Evolutionary conservation across 2,888 invertebrate genomes (phyloP).

Genomic region (Ochropleura plecta): DNA sequence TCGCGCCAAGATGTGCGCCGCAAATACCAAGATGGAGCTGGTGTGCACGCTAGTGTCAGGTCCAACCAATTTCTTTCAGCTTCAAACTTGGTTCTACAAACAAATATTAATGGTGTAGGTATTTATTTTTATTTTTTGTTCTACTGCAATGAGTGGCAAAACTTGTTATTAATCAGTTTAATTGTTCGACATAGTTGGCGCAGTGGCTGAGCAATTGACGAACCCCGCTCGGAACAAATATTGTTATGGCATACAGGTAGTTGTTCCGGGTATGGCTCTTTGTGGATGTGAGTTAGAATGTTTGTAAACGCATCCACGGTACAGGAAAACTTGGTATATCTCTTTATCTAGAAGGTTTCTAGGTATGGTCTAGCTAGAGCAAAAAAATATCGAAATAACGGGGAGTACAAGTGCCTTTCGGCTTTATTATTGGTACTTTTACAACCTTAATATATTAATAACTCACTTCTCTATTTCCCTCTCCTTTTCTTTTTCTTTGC

Average conservation of each 20-base stretch:
- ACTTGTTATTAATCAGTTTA: background rate
- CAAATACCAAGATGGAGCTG: constrained; percentile 84
- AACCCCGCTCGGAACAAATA: too few relatives aligned
- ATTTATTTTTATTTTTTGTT: background rate
- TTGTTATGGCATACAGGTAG: too few relatives aligned
- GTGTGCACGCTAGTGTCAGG: constrained; percentile 76
- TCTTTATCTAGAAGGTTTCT: too few relatives aligned
- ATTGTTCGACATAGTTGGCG: background rate
- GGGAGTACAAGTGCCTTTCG: too few relatives aligned
- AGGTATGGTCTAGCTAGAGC: too few relatives aligned
- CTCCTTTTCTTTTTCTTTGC: constrained; percentile 77
- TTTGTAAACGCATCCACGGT: too few relatives aligned
- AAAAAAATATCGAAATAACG: too few relatives aligned
- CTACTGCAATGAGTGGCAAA: background rate
- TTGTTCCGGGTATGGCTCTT: too few relatives aligned
- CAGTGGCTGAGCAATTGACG: too few relatives aligned
- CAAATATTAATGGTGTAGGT: background rate
- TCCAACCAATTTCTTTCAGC: constrained; percentile 76
- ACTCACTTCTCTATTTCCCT: constrained; percentile 75
- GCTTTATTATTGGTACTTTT: too few relatives aligned
- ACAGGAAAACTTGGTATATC: too few relatives aligned
- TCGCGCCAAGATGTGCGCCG: constrained; percentile 85
- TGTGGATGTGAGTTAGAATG: too few relatives aligned
- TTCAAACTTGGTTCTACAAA: constrained; percentile 70
- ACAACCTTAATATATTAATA: background rate